phyloP scores from a whole-genome alignment of 2,113 vertebrate genomes.

The Hystrix cristata region DNA sequence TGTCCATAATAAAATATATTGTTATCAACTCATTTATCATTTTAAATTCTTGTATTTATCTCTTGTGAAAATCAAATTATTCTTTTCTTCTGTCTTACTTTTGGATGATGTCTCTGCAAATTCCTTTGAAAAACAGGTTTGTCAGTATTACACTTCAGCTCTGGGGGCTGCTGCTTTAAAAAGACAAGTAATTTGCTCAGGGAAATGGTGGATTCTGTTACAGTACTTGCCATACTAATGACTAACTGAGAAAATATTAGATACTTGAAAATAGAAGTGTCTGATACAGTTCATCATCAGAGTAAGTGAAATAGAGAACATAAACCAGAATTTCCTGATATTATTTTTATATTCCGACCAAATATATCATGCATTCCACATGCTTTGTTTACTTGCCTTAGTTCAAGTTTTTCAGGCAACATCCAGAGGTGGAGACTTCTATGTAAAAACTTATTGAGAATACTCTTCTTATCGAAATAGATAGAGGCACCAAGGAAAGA shows the following conservation, averaged over 20 bases:
- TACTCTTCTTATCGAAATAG: background rate
- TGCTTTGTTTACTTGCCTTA: background rate
- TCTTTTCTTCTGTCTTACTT: slow-evolving; percentile 86
- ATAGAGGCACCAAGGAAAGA: background rate
- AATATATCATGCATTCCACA: background rate
- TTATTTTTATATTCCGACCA: background rate
- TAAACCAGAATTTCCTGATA: background rate
- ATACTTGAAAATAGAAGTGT: slow-evolving; percentile 23
- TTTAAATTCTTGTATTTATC: slow-evolving; percentile 86
- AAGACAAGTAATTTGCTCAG: slow-evolving; percentile 78
- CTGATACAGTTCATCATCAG: background rate
- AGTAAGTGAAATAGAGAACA: background rate
- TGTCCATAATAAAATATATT: slow-evolving; percentile 83
- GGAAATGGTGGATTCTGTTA: slow-evolving; percentile 59
- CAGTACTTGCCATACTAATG: slow-evolving; percentile 57
- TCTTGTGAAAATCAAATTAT: slow-evolving; percentile 87
- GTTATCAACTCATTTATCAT: slow-evolving; percentile 86
- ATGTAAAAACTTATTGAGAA: background rate
- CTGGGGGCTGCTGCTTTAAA: slow-evolving; percentile 48
- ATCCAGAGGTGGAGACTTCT: background rate
- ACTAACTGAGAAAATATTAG: slow-evolving; percentile 62
- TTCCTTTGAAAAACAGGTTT: slow-evolving; percentile 86
- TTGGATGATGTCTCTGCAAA: slow-evolving; percentile 85
- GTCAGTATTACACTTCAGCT: slow-evolving; percentile 77
- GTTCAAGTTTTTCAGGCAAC: background rate